Conservation (phyloP, 1,140 invertebrate genomes). For the Ptiloglossa arizonensis region DNA sequence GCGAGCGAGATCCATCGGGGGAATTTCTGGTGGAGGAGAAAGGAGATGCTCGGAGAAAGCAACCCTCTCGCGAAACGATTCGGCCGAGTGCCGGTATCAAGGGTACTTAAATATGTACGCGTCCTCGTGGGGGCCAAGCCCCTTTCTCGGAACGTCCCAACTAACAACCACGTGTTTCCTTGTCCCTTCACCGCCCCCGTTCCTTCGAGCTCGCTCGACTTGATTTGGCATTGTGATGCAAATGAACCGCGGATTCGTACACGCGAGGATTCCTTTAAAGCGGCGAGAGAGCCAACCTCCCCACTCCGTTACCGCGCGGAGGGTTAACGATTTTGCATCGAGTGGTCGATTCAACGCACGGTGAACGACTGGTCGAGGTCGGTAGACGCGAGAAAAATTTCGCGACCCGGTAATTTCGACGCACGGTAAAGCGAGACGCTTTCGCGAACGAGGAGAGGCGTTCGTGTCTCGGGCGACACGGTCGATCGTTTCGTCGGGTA, state of each 20-base stretch:
- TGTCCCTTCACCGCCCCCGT: neutral
- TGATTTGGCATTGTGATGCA: constrained; percentile 73
- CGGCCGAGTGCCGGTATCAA: constrained; percentile 48
- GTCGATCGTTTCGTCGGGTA: too few relatives aligned
- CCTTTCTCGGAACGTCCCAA: constrained; percentile 60
- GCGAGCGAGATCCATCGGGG: constrained; percentile 35
- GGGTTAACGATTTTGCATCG: constrained; percentile 35
- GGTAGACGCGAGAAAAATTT: too few relatives aligned
- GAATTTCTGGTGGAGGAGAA: neutral
- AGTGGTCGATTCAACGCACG: constrained; percentile 2
- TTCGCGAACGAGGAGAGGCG: too few relatives aligned
- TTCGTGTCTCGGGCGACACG: too few relatives aligned
- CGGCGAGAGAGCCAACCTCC: constrained; percentile 12
- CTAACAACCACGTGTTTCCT: constrained; percentile 38
- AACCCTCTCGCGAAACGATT: constrained; percentile 45
- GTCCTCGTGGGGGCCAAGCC: constrained; percentile 42
- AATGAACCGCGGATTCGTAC: constrained; percentile 55
- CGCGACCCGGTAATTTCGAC: too few relatives aligned
- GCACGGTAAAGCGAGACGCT: too few relatives aligned
- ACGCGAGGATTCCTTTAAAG: constrained; percentile 41
- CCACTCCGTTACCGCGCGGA: constrained; percentile 11
- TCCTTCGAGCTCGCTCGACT: constrained; percentile 33
- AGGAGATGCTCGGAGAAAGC: constrained; percentile 17
- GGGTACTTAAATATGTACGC: constrained; percentile 37
- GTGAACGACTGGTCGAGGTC: too few relatives aligned